Evolutionary conservation across 2,113 vertebrate genomes (phyloP).

Genomic region (Ammospiza nelsoni): DNA sequence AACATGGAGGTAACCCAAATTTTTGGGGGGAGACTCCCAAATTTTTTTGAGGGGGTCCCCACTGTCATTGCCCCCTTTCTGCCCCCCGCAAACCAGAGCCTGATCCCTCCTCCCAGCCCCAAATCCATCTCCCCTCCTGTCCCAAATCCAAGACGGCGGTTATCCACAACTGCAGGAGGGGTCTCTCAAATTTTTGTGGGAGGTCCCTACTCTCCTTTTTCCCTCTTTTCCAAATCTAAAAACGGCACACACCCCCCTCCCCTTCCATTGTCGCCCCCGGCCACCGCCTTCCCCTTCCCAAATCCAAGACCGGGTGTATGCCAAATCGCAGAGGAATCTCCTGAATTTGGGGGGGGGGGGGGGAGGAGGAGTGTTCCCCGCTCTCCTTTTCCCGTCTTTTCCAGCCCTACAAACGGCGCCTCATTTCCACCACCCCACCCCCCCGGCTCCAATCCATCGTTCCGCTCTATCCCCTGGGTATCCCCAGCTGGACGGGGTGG

Average conservation of each 20-base stretch:
- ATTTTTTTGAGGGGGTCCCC: neutral
- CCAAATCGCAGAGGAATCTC: neutral
- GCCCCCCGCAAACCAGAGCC: neutral
- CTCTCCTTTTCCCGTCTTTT: neutral
- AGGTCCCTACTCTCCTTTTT: neutral
- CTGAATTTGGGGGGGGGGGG: neutral
- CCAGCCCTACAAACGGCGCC: neutral
- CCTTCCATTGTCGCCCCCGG: neutral
- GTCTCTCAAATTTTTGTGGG: too few relatives aligned
- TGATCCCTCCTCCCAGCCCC: too few relatives aligned
- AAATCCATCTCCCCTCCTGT: neutral
- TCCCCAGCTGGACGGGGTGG: too few relatives aligned
- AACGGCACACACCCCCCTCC: too few relatives aligned
- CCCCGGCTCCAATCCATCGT: neutral
- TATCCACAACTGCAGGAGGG: neutral
- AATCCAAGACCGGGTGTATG: neutral
- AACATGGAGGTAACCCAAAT: neutral
- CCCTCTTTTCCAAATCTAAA: neutral
- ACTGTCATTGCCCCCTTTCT: neutral
- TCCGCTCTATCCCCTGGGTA: neutral
- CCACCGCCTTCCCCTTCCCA: neutral
- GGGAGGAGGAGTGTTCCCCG: neutral
- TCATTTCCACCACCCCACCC: neutral
- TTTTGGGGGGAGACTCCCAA: neutral
- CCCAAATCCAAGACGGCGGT: neutral